A percentile compares a stretch with the other conserved stretches of the same genome.
Conservation (phyloP, 2,888 invertebrate genomes). For the Balanococcus diminutus region DNA sequence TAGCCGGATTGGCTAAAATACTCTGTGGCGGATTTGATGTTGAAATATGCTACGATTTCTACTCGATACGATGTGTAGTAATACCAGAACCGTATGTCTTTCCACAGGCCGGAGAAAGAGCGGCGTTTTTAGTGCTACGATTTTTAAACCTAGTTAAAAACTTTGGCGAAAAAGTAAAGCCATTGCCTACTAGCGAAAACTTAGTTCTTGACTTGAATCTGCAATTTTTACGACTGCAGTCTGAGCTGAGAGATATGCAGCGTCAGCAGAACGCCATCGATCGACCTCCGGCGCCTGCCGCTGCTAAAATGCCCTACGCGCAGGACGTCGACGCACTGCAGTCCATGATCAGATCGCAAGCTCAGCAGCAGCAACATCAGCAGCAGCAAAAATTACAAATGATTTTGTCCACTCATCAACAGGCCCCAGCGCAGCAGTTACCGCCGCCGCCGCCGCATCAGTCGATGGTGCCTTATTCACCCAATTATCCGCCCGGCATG, state of each 20-base stretch:
- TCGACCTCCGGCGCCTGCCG: neutral
- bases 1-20: neutral
- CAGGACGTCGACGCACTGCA: neutral
- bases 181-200: slow-evolving; percentile 20
- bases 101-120: slow-evolving; percentile 47
- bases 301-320: neutral
- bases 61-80: neutral
- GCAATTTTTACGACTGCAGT: slow-evolving; percentile 36
- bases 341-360: neutral
- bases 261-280: slow-evolving; percentile 6
- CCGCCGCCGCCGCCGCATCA: neutral
- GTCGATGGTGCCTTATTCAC: neutral
- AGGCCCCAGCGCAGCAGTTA: neutral
- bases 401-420: slow-evolving; percentile 10
- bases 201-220: slow-evolving; percentile 38
- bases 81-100: slow-evolving; percentile 13
- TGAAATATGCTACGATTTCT: neutral
- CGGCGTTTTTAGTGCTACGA: slow-evolving; percentile 43
- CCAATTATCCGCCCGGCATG: slow-evolving; percentile 12
- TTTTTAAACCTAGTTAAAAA: slow-evolving; percentile 45
- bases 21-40: neutral
- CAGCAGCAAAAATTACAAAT: slow-evolving; percentile 43
- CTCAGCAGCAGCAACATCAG: neutral
- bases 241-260: slow-evolving; percentile 36
- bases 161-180: slow-evolving; percentile 32